phyloP scores from a whole-genome alignment of 2,888 invertebrate genomes.

The Trichopoda pennipes region DNA sequence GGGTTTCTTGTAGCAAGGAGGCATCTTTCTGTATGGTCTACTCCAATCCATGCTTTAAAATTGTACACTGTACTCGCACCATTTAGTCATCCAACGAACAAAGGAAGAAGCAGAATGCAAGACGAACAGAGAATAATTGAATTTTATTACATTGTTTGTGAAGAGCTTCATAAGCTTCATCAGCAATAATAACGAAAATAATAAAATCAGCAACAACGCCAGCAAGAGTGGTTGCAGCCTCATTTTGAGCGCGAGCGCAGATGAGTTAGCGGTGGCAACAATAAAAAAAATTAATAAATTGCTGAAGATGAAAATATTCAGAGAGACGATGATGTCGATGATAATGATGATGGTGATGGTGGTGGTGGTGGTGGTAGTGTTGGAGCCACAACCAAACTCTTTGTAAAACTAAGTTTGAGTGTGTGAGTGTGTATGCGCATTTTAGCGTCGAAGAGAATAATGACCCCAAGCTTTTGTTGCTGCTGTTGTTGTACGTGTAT shows the following conservation, averaged over 20 bases:
- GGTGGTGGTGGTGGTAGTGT: slow-evolving; percentile 36
- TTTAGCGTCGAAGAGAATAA: slow-evolving; percentile 78
- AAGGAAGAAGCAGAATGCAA: slow-evolving; percentile 79
- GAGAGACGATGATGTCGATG: slow-evolving; percentile 19
- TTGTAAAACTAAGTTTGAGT: slow-evolving; percentile 6
- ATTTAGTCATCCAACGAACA: slow-evolving; percentile 63
- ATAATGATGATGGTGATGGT: slow-evolving; percentile 17
- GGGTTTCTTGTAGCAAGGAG: slow-evolving; percentile 17
- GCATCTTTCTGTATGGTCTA: slow-evolving; percentile 6
- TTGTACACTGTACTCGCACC: slow-evolving; percentile 28
- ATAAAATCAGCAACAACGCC: slow-evolving; percentile 20
- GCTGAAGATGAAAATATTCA: slow-evolving; percentile 42
- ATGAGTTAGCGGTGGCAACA: slow-evolving; percentile 58
- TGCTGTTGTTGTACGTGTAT: slow-evolving; percentile 73
- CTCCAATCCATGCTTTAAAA: slow-evolving; percentile 29
- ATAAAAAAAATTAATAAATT: slow-evolving; percentile 37
- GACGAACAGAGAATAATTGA: slow-evolving; percentile 80
- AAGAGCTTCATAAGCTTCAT: slow-evolving; percentile 72
- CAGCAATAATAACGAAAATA: slow-evolving; percentile 49
- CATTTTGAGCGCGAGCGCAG: slow-evolving; percentile 65
- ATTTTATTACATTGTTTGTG: slow-evolving; percentile 81
- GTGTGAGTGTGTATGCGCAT: slow-evolving; percentile 57
- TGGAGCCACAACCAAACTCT: slow-evolving; percentile 43
- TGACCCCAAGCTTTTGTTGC: slow-evolving; percentile 79
- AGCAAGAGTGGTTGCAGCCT: slow-evolving; percentile 56